Percentiles rank a stretch among this genome's conserved stretches.
These are phyloP conservation scores for Tricholauxania praeusta DNA, from an alignment of 2,888 invertebrate genomes.

Conservation along the genomic window DNA sequence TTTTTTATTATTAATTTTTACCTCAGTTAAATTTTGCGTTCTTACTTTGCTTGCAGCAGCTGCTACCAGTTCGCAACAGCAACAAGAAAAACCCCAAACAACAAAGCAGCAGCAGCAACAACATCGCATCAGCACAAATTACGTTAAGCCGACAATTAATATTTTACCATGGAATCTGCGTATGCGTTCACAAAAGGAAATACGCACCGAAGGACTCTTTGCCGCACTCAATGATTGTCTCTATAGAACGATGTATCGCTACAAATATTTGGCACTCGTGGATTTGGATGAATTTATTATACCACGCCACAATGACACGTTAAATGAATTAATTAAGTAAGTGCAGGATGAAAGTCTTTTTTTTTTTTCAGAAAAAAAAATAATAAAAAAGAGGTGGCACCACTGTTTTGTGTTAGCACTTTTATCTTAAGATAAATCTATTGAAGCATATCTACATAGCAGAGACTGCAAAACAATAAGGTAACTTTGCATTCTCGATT, in stretches of 20 bases:
- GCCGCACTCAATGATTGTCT: conserved; percentile 94
- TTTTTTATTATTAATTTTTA: neutral
- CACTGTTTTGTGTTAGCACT: no score
- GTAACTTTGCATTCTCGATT: no score
- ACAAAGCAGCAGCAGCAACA: conserved; percentile 10
- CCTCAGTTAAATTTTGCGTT: conserved; percentile 20
- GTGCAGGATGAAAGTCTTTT: conserved; percentile 44
- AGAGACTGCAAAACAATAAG: no score
- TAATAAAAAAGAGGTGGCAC: no score
- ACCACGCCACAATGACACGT: conserved; percentile 81
- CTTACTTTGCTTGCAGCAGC: conserved; percentile 15
- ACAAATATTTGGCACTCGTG: conserved; percentile 85
- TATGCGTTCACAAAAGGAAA: conserved; percentile 89
- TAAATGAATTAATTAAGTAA: conserved; percentile 79
- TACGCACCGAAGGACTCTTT: conserved; percentile 91
- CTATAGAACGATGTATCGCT: conserved; percentile 88
- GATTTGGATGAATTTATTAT: conserved; percentile 92
- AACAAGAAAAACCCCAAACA: conserved; percentile 15
- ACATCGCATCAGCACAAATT: conserved; percentile 46
- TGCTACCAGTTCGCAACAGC: conserved; percentile 27
- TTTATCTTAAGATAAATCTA: no score
- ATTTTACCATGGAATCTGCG: conserved; percentile 77
- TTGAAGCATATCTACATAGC: no score
- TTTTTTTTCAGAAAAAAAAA: no score
- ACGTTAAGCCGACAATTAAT: conserved; percentile 63